These are phyloP conservation scores for Drosophila lacteicornis DNA, from an alignment of 1,140 invertebrate species.

Conservation along the genomic window DNA sequence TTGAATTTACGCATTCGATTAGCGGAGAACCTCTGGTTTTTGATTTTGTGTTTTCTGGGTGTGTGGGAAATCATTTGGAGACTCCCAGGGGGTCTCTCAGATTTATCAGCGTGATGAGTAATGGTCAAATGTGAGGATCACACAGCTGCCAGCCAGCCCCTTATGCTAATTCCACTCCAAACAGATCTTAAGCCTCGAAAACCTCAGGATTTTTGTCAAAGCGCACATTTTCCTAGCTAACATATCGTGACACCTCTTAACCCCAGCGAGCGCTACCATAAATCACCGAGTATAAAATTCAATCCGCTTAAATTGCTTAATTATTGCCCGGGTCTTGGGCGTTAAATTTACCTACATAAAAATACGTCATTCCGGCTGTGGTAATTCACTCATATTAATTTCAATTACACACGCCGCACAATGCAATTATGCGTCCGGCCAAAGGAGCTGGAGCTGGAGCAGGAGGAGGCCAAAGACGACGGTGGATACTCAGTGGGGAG, in stretches of 20 bases:
- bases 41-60: conserved; percentile 18
- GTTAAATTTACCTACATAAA: conserved; percentile 70
- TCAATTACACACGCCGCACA: conserved; percentile 81
- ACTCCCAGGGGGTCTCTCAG: conserved; percentile 13
- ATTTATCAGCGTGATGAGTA: conserved; percentile 55
- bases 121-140: conserved; percentile 53
- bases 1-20: conserved; percentile 70
- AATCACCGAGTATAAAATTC: conserved; percentile 67
- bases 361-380: conserved; percentile 73
- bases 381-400: conserved; percentile 83
- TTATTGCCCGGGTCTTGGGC: conserved; percentile 73
- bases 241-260: conserved; percentile 57
- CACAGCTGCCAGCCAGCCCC: conserved; percentile 16
- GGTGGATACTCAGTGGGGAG: conserved; percentile 11
- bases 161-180: conserved; percentile 28
- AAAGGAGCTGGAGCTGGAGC: background rate
- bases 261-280: conserved; percentile 59
- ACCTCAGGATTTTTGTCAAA: conserved; percentile 8
- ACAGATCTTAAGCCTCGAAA: background rate
- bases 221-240: conserved; percentile 27
- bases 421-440: conserved; percentile 78
- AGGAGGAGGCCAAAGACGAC: background rate
- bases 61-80: conserved; percentile 68
- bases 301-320: conserved; percentile 84
- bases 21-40: conserved; percentile 14